Evolutionary conservation across 2,113 vertebrate species (phyloP), one percentile per base, ranked within the genome.

Genomic region (Forbesichthys agassizii): DNA sequence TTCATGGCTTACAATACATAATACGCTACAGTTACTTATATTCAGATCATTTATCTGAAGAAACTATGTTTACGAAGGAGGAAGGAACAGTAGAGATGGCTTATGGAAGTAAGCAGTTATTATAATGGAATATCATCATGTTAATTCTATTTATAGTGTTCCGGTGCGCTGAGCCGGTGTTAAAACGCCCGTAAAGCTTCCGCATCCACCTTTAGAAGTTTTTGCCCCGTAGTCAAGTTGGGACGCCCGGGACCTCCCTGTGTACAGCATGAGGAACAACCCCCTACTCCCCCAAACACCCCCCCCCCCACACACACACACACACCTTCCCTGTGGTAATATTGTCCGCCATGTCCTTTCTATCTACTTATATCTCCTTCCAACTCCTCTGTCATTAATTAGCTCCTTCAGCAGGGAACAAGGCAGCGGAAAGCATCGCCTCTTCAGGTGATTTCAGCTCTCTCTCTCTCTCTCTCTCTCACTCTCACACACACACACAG

Each of bases 361-460:
- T n/a, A 73, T 68, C 75, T 74, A 78, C 82, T 66, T 61, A 66
- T 73, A 27, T 27, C 27, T 27, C 27, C 27, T 27, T 27, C 27
- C 27, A 27, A 27, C 27, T 74, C 79, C 82, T 66, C 63, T 82
- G 84, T 65, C 85, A 78, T 85, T 91, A 89, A 90, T 88, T 86
- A 86, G 77, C 82, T 81, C 72, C 79, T 90, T 84, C 75, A 75
- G 72, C 60, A 4, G 69, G 75, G 64, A 80, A 74, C n/a, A 27
- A 86, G 84, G 80, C 88, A 85, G 81, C 80, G 68, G 86, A 88
- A 88, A 88, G 80, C 74, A 83, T 83, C 81, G 85, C 89, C 78
- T 42, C 36, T 42, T 36, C 58, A 83, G 68, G 71, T 61, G 73
- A 72, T 88, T 90, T 88, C 75, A 83, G 51, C 33, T 9, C 61